A percentile compares a stretch with the other conserved stretches of the same genome.
Conservation (phyloP, 1,140 invertebrate genomes). For the Drosophila baimaii region DNA sequence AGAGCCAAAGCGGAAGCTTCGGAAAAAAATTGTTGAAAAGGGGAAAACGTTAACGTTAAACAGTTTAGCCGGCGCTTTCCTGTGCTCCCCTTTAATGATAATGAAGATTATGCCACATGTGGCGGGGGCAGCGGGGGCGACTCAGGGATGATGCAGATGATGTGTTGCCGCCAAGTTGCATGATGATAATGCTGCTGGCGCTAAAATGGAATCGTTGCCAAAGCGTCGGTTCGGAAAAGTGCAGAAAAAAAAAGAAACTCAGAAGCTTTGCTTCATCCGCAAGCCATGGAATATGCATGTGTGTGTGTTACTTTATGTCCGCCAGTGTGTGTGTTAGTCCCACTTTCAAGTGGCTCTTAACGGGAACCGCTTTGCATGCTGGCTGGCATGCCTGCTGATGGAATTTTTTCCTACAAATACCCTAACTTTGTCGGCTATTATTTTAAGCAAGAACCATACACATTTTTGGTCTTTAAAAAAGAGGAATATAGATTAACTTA, state of each 20-base stretch:
- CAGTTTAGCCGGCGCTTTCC: constrained; percentile 72
- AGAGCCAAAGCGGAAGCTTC: constrained; percentile 64
- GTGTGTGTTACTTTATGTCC: constrained; percentile 1
- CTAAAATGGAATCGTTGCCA: constrained; percentile 69
- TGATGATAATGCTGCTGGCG: constrained; percentile 45
- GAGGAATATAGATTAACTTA: too few relatives aligned
- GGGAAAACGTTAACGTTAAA: constrained; percentile 63
- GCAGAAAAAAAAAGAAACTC: constrained; percentile 29
- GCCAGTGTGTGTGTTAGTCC: constrained; percentile 32
- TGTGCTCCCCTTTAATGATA: constrained; percentile 72
- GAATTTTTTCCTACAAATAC: constrained; percentile 16
- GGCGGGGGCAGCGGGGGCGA: background rate
- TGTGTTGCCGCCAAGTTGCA: constrained; percentile 53
- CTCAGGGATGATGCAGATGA: constrained; percentile 52
- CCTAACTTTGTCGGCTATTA: background rate
- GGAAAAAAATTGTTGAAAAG: constrained; percentile 25
- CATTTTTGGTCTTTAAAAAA: too few relatives aligned
- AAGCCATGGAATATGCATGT: constrained; percentile 10
- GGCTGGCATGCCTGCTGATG: constrained; percentile 44
- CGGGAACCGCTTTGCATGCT: constrained; percentile 70
- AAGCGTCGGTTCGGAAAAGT: constrained; percentile 53
- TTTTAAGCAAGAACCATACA: background rate
- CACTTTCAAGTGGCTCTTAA: constrained; percentile 75
- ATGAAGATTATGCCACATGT: constrained; percentile 72
- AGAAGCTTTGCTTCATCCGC: constrained; percentile 37